Evolutionary conservation across 2,113 vertebrate species (phyloP).

Genomic region (Erpornis zantholeuca): DNA sequence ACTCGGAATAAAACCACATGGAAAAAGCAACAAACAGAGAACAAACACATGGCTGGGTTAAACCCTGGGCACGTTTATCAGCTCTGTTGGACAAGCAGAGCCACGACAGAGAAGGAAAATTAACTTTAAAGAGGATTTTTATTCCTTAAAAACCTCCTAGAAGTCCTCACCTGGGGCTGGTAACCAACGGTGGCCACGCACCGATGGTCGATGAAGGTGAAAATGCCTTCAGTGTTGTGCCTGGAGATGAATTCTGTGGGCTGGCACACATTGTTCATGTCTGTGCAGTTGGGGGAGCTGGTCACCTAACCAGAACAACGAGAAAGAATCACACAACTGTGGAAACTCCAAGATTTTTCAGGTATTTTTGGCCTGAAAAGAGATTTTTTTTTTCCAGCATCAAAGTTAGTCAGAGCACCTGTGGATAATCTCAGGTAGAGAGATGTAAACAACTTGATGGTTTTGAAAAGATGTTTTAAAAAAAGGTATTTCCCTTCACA

Average conservation of each 20-base stretch:
- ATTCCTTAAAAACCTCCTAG: accelerated
- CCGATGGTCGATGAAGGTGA: conserved; percentile 96
- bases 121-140: not conserved
- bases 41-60: not conserved
- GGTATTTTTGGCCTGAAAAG: no score
- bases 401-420: no score
- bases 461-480: no score
- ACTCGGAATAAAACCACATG: not conserved
- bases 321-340: accelerated
- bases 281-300: conserved; percentile 87
- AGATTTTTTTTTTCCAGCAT: no score
- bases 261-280: conserved; percentile 83
- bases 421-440: no score
- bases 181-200: conserved; percentile 89
- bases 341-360: no score
- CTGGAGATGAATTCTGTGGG: conserved; percentile 96
- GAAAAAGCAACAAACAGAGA: not conserved
- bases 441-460: no score
- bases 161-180: conserved; percentile 86
- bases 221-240: conserved; percentile 88
- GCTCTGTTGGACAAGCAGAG: not conserved
- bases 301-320: conserved; percentile 79
- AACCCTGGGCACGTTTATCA: not conserved
- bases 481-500: no score
- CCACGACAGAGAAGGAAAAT: accelerated